These are phyloP conservation scores for Gibbula magus DNA, from an alignment of 2,888 invertebrate genomes.

Conservation along the genomic window DNA sequence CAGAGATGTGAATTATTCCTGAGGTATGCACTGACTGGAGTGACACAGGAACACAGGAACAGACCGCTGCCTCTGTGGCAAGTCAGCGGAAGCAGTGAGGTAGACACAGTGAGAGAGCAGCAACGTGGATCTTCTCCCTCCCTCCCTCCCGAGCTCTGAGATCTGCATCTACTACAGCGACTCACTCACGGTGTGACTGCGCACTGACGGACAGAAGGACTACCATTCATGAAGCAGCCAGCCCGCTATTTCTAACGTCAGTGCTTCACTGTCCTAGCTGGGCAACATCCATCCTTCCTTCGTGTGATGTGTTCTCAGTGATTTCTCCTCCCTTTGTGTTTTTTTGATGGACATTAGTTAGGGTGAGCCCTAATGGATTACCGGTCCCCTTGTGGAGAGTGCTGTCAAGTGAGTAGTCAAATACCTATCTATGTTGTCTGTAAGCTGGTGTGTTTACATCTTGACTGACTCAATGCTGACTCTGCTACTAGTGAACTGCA, in stretches of 20 bases:
- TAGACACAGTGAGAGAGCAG: not conserved
- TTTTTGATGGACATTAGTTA: too few species aligned
- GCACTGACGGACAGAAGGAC: not conserved
- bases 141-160: not conserved
- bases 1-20: slow-evolving; percentile 8
- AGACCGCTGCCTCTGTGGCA: not conserved
- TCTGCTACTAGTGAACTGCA: too few species aligned
- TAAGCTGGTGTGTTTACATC: too few species aligned
- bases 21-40: slow-evolving; percentile 8
- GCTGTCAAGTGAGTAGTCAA: too few species aligned
- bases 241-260: not conserved
- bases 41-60: slow-evolving; percentile 1
- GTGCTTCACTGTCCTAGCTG: not conserved
- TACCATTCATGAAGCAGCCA: not conserved
- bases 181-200: not conserved
- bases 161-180: not conserved
- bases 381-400: too few species aligned
- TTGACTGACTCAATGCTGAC: too few species aligned
- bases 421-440: too few species aligned
- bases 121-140: not conserved
- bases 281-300: too few species aligned
- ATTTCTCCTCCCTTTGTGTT: too few species aligned
- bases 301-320: too few species aligned
- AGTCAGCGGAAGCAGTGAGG: not conserved
- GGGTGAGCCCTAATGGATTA: too few species aligned